These are phyloP conservation scores for Drosophila santomea DNA, from an alignment of 1,140 invertebrate species.

Conservation along the genomic window DNA sequence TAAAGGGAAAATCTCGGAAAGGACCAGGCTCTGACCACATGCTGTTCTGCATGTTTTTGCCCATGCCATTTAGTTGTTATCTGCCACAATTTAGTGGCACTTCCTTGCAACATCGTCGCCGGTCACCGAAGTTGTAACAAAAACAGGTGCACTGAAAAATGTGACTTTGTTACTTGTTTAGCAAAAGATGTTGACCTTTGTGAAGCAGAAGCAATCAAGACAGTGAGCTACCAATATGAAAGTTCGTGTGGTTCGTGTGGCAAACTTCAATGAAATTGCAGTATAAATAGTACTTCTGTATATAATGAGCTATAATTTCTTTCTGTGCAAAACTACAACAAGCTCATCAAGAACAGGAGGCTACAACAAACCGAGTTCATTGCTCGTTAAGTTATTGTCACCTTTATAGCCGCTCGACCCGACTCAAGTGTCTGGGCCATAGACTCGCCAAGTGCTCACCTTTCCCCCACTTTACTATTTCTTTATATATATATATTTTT, in stretches of 20 bases:
- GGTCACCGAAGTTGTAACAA: slow-evolving; percentile 51
- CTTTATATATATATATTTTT: not conserved
- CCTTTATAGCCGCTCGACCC: slow-evolving; percentile 65
- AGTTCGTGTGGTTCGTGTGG: too few species aligned
- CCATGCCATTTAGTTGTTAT: slow-evolving; percentile 57
- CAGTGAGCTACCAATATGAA: too few species aligned
- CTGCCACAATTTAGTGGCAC: slow-evolving; percentile 80
- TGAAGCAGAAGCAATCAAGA: too few species aligned
- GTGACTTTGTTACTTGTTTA: not conserved
- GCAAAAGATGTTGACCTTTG: not conserved
- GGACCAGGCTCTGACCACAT: slow-evolving; percentile 56
- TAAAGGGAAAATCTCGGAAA: slow-evolving; percentile 25
- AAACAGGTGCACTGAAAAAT: slow-evolving; percentile 7
- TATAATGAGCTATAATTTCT: not conserved
- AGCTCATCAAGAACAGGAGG: slow-evolving; percentile 45
- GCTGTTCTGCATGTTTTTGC: slow-evolving; percentile 54
- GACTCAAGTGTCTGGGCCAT: slow-evolving; percentile 71
- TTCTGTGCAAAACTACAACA: slow-evolving; percentile 9
- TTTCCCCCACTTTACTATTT: slow-evolving; percentile 25
- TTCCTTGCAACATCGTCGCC: slow-evolving; percentile 76
- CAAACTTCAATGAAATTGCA: too few species aligned
- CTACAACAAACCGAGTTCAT: slow-evolving; percentile 63
- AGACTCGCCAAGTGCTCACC: slow-evolving; percentile 58
- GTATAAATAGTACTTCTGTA: too few species aligned
- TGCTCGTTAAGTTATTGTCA: slow-evolving; percentile 84